A percentile compares a stretch with the other conserved stretches of the same genome.
These are phyloP conservation scores for Prorops nasuta DNA, from an alignment of 1,140 invertebrate species.

Conservation along the genomic window DNA sequence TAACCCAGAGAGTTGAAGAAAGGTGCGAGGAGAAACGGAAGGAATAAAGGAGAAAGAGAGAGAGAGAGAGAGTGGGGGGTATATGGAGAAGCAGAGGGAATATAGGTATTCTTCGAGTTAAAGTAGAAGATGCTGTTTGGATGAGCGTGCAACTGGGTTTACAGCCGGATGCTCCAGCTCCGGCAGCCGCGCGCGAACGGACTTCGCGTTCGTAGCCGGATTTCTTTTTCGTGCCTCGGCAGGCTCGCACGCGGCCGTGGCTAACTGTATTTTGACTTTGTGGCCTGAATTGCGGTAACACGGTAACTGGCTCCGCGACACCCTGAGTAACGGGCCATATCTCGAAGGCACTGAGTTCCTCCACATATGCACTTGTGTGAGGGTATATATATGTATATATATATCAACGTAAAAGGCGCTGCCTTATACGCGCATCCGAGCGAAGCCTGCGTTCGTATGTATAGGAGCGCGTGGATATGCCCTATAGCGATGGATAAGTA, in stretches of 20 bases:
- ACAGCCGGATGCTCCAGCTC: conserved; percentile 25
- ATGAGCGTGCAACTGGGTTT: conserved; percentile 24
- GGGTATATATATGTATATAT: neutral
- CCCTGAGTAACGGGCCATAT: conserved; percentile 52
- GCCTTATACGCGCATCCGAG: neutral
- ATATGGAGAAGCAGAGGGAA: no score
- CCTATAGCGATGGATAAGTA: conserved; percentile 7
- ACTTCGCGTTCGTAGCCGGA: conserved; percentile 17
- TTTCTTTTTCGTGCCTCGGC: conserved; percentile 26
- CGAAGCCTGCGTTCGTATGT: no score
- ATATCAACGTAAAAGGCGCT: neutral
- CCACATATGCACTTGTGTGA: conserved; percentile 2
- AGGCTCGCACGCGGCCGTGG: conserved; percentile 32
- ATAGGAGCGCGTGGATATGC: conserved; percentile 5
- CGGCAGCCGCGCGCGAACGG: conserved; percentile 2
- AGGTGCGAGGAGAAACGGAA: no score
- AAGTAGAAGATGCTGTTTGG: no score
- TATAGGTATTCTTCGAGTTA: no score
- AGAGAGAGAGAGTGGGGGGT: no score
- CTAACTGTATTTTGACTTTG: conserved; percentile 60
- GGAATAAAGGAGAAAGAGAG: no score
- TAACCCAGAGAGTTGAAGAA: conserved; percentile 9
- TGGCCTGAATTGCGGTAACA: conserved; percentile 59
- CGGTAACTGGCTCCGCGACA: conserved; percentile 57
- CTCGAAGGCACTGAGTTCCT: conserved; percentile 34